Evolutionary conservation across 2,888 invertebrate genomes (phyloP).

Genomic region (Creontiades dilutus): DNA sequence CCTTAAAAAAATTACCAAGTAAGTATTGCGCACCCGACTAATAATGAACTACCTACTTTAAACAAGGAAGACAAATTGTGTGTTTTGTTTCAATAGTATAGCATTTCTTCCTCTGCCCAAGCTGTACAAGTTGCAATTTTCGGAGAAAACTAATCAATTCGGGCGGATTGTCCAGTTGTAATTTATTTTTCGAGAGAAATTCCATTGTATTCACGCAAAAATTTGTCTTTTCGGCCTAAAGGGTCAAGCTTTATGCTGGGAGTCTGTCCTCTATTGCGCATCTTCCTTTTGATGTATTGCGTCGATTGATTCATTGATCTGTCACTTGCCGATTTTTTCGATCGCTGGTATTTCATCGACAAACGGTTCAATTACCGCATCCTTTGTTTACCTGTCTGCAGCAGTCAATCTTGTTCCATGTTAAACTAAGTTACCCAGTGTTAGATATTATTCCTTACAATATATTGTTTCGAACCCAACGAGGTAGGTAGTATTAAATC

Average conservation of each 20-base stretch:
- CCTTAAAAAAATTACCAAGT: slow-evolving; percentile 60
- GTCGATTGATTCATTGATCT: background rate
- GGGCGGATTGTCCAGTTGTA: too few species aligned
- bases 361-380: background rate
- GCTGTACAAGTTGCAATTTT: slow-evolving; percentile 19
- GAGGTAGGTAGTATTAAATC: too few species aligned
- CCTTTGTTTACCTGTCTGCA: too few species aligned
- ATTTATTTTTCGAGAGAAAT: too few species aligned
- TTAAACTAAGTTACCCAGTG: too few species aligned
- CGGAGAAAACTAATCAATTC: background rate
- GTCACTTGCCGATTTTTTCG: background rate
- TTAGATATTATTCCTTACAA: too few species aligned
- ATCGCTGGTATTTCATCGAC: background rate
- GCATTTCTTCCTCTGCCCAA: slow-evolving; percentile 45
- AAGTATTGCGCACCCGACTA: slow-evolving; percentile 65
- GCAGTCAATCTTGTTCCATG: slow-evolving; percentile 7
- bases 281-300: background rate
- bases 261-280: background rate
- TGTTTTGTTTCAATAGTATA: slow-evolving; percentile 47
- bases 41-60: slow-evolving; percentile 58
- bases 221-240: too few species aligned
- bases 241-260: background rate
- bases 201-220: background rate
- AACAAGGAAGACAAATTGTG: slow-evolving; percentile 43
- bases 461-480: too few species aligned